Percentiles rank a stretch among this genome's conserved stretches.
Conservation (phyloP, 2,797 vertebrate species). For the Poecilia picta region DNA sequence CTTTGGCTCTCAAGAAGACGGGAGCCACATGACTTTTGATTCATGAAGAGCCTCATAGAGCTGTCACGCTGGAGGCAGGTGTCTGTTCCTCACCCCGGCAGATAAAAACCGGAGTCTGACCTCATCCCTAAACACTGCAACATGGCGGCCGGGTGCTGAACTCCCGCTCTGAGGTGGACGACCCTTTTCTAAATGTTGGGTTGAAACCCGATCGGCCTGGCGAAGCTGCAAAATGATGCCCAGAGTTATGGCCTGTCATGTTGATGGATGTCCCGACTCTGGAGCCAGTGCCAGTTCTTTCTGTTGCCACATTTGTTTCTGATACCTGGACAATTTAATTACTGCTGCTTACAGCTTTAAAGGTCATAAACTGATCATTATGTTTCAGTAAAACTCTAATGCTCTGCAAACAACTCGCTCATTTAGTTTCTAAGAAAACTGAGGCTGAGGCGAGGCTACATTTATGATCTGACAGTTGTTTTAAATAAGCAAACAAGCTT, state of each 20-base stretch:
- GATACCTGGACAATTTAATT: constrained; percentile 26
- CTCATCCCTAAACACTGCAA: constrained; percentile 89
- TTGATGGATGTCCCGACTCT: constrained; percentile 26
- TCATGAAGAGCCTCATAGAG: constrained; percentile 95
- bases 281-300: constrained; percentile 4
- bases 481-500: constrained; percentile 56
- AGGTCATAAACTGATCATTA: not conserved
- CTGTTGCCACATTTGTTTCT: constrained; percentile 40
- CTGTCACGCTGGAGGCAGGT: constrained; percentile 98
- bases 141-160: constrained; percentile 75
- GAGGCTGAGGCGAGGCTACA: not conserved
- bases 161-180: constrained; percentile 4
- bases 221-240: constrained; percentile 53
- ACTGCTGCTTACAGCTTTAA: not conserved
- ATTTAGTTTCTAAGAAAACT: not conserved
- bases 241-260: constrained; percentile 55
- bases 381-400: not conserved
- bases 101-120: constrained; percentile 89
- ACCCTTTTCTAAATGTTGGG: constrained; percentile 63
- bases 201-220: constrained; percentile 51
- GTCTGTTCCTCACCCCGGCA: constrained; percentile 57
- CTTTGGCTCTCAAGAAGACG: constrained; percentile 78
- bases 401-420: not conserved
- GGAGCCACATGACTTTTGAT: constrained; percentile 93
- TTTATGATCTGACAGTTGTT: constrained; percentile 36